Evolutionary conservation across 2,888 invertebrate species (phyloP).

Genomic region (Nyleta sp.): DNA sequence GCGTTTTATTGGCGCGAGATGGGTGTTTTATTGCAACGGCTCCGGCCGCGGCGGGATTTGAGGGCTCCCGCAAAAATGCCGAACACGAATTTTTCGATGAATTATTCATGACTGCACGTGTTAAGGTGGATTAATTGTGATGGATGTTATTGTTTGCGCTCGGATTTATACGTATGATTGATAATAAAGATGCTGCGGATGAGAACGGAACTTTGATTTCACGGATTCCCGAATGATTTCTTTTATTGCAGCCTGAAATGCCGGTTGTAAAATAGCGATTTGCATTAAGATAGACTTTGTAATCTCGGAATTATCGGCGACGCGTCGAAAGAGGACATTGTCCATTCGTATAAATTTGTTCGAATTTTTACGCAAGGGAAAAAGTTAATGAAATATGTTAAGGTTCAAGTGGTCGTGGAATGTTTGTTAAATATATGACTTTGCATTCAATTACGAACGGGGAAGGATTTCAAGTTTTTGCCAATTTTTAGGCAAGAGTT

Average conservation of each 20-base stretch:
- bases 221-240: conserved; percentile 22
- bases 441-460: too few species aligned
- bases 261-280: conserved; percentile 35
- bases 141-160: conserved; percentile 45
- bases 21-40: conserved; percentile 44
- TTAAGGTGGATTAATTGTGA: conserved; percentile 56
- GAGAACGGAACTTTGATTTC: conserved; percentile 32
- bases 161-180: conserved; percentile 37
- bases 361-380: not conserved
- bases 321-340: not conserved
- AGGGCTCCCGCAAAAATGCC: conserved; percentile 37
- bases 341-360: not conserved
- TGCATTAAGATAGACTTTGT: conserved; percentile 30
- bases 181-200: conserved; percentile 35
- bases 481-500: too few species aligned
- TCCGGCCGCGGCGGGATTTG: conserved; percentile 24
- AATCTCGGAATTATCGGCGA: conserved; percentile 14
- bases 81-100: conserved; percentile 54
- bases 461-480: too few species aligned
- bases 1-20: conserved; percentile 52
- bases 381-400: not conserved
- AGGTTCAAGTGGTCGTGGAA: too few species aligned
- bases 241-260: conserved; percentile 33
- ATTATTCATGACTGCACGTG: conserved; percentile 59
- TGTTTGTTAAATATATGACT: too few species aligned